Conservation (phyloP, 37 sponge, comb jelly and placozoan genomes). For the Hormiphora californensis region DNA sequence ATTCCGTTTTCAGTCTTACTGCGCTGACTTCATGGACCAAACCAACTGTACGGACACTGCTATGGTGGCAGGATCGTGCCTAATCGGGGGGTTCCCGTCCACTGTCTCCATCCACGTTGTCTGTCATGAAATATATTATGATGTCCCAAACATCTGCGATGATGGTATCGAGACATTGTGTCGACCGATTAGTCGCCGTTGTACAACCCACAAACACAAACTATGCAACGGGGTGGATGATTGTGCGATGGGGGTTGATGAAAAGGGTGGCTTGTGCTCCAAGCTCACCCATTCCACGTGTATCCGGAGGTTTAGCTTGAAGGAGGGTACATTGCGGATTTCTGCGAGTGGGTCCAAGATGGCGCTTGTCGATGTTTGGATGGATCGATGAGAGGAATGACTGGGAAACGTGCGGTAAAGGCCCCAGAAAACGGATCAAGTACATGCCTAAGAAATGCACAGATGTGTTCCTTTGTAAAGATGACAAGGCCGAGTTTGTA, state of each 20-base stretch:
- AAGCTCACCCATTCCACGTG: neutral
- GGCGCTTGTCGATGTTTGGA: too few relatives aligned
- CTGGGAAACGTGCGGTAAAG: neutral
- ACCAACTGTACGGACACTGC: conserved; percentile 18
- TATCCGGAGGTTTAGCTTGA: neutral
- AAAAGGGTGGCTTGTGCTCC: neutral
- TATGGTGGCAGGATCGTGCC: neutral
- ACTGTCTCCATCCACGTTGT: neutral
- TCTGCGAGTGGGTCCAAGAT: too few relatives aligned
- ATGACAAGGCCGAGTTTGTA: neutral
- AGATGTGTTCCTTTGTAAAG: neutral
- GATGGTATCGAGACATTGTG: neutral
- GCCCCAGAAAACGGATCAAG: neutral
- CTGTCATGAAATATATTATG: neutral
- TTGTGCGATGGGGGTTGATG: neutral
- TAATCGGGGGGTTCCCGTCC: neutral
- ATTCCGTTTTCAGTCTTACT: neutral
- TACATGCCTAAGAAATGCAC: neutral
- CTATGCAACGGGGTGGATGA: neutral
- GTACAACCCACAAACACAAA: neutral
- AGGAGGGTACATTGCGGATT: too few relatives aligned
- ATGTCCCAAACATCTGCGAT: neutral
- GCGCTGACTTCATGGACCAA: conserved; percentile 1
- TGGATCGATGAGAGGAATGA: neutral
- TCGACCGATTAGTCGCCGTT: neutral